Base-by-base conservation (phyloP, 2,888 invertebrate species). In the Xanthia icteritia region DNA sequence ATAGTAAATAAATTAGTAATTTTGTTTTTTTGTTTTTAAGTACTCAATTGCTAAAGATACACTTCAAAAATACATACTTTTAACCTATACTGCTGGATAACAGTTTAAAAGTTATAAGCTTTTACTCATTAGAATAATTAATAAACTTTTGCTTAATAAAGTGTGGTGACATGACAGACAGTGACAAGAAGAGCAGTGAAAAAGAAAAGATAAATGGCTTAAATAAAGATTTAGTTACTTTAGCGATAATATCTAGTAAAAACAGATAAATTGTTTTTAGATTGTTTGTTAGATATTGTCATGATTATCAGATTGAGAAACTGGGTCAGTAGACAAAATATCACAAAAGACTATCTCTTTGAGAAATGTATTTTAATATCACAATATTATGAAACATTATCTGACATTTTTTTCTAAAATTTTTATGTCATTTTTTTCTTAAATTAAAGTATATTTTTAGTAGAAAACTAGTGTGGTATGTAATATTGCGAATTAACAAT, bases 201-300 rank as follows among this genome's bases (percentile, higher is more conserved):
- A 58, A n/a, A 42, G 15, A 67, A n/a, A 51, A 65, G 2, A 13
- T 5, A 73, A 5, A 48, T 39, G 8, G n/a, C 23, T 31, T 76
- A 20, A 60, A 39, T 48, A 0, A n/a, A n/a, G n/a, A 76, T 60
- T 31, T 51, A 17, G 76, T 76, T 65, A 73, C 39, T 74, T 31
- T 31, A 51, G n/a, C 31, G 9, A 72, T 67, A 48, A 36, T 23
- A 67, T 54, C 27, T 27, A 51, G 15, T 39, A 51, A 48, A 51
- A 27, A 68, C 72, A 27, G 27, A 64, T 54, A 54, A 48, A 67
- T 23, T 5, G 2, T 31, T 8, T 64, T 27, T n/a, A 48, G 27
- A 75, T 65, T 48, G n/a, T 45, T 36, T 73, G 79, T 79, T n/a
- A 51, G 65, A 72, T 72, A 58, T 42, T 51, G 17, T 79, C 65